Conservation (phyloP, 2,888 invertebrate genomes). For the Drosophila nr. fundita region DNA sequence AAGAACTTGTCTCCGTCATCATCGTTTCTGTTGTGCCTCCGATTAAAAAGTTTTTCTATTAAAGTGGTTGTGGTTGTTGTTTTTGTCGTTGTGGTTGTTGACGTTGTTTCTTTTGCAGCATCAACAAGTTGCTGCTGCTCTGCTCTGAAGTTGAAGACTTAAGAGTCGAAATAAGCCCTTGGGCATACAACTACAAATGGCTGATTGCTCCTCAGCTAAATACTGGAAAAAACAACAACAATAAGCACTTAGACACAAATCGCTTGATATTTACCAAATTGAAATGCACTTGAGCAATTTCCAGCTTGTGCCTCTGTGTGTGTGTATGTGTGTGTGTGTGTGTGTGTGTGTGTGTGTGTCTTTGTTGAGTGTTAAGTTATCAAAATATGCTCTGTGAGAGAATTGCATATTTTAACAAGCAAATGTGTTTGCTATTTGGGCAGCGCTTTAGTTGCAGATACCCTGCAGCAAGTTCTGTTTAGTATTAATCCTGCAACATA, state of each 20-base stretch:
- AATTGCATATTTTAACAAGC: neutral
- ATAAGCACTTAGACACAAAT: conserved; percentile 36
- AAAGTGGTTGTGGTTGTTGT: conserved; percentile 10
- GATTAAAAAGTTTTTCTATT: conserved; percentile 52
- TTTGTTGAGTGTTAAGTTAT: neutral
- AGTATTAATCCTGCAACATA: no score
- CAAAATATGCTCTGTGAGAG: neutral
- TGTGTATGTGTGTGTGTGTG: neutral
- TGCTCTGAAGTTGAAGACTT: neutral
- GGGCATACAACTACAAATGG: conserved; percentile 16
- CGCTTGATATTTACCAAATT: conserved; percentile 35
- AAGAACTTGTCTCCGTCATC: conserved; percentile 22
- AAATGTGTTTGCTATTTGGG: neutral
- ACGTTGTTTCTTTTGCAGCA: neutral
- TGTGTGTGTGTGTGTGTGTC: neutral
- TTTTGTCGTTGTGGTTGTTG: neutral
- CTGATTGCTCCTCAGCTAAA: conserved; percentile 5
- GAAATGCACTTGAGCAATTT: conserved; percentile 34
- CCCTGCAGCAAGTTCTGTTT: neutral
- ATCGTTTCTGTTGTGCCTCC: conserved; percentile 11
- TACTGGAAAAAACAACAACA: conserved; percentile 6
- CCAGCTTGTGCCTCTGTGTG: neutral
- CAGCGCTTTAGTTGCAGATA: neutral
- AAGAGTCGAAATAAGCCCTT: conserved; percentile 1
- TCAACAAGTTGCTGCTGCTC: conserved; percentile 35